These are phyloP conservation scores for Hippocampus mohnikei DNA, from an alignment of 2,113 vertebrate genomes.

Conservation along the genomic window DNA sequence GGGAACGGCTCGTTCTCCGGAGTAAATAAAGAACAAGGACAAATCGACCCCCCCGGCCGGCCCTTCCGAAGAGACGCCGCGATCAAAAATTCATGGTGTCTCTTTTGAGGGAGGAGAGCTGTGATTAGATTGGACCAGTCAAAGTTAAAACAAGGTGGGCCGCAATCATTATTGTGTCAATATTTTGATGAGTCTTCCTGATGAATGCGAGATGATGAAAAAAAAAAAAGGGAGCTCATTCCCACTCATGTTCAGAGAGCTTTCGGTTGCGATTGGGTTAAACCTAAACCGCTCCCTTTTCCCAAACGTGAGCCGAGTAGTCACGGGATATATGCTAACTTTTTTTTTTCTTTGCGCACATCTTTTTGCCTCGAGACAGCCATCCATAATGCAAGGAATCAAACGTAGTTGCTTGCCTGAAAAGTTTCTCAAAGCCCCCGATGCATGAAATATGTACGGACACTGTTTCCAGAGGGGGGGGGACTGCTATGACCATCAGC, in stretches of 20 bases:
- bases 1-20: constrained; percentile 31
- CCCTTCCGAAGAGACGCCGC: constrained; percentile 18
- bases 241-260: neutral
- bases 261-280: neutral
- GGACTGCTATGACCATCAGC: constrained; percentile 33
- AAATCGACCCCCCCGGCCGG: constrained; percentile 26
- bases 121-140: constrained; percentile 5
- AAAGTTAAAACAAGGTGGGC: constrained; percentile 13
- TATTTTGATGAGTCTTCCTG: constrained; percentile 8
- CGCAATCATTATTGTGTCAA: constrained; percentile 13
- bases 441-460: constrained; percentile 22
- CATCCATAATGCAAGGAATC: constrained; percentile 21
- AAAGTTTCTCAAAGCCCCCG: constrained; percentile 4
- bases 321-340: neutral
- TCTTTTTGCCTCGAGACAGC: neutral
- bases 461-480: constrained; percentile 2
- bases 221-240: constrained; percentile 5
- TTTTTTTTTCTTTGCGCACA: neutral
- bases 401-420: constrained; percentile 13
- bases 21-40: constrained; percentile 47
- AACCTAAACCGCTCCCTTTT: neutral
- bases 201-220: constrained; percentile 17
- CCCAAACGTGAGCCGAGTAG: constrained; percentile 4
- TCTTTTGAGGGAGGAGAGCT: constrained; percentile 10
- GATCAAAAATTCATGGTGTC: constrained; percentile 18